Conservation (phyloP, 2,113 vertebrate species). For the Alosa alosa region DNA sequence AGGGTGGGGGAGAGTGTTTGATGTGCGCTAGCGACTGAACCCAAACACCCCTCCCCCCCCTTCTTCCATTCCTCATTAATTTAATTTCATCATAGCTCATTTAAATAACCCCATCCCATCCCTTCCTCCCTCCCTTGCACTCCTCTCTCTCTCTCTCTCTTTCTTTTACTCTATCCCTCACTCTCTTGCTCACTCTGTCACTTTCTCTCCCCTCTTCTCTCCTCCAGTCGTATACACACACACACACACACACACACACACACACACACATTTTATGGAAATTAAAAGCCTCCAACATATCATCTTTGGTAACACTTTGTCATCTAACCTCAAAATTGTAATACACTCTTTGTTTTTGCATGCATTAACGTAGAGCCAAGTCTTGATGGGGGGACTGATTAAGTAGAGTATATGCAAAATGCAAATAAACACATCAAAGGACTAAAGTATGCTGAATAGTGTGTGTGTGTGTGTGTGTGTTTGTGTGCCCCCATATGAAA, state of each 20-base stretch:
- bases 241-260: constrained; percentile 19
- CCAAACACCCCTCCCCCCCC: too few relatives aligned
- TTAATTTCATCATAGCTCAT: constrained; percentile 56
- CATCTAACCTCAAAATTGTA: too few relatives aligned
- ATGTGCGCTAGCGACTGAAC: too few relatives aligned
- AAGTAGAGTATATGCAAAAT: too few relatives aligned
- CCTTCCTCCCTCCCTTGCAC: constrained; percentile 22
- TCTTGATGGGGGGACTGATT: neutral
- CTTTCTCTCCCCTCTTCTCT: constrained; percentile 18
- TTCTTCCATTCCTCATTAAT: constrained; percentile 44
- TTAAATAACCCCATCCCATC: constrained; percentile 13
- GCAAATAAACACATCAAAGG: too few relatives aligned
- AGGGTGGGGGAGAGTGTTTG: constrained; percentile 48
- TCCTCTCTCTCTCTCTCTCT: neutral
- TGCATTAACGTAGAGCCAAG: neutral
- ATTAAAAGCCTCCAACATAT: too few relatives aligned
- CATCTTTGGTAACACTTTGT: too few relatives aligned
- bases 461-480: neutral
- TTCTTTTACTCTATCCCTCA: neutral
- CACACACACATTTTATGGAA: neutral
- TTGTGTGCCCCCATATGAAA: neutral
- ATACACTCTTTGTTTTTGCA: neutral
- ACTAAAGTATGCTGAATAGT: neutral
- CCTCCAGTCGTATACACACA: neutral
- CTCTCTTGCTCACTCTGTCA: neutral